Evolutionary conservation across 2,888 invertebrate genomes (phyloP), one percentile per base, ranked within the genome.

Genomic region (Zhuqinia jingwanae): DNA sequence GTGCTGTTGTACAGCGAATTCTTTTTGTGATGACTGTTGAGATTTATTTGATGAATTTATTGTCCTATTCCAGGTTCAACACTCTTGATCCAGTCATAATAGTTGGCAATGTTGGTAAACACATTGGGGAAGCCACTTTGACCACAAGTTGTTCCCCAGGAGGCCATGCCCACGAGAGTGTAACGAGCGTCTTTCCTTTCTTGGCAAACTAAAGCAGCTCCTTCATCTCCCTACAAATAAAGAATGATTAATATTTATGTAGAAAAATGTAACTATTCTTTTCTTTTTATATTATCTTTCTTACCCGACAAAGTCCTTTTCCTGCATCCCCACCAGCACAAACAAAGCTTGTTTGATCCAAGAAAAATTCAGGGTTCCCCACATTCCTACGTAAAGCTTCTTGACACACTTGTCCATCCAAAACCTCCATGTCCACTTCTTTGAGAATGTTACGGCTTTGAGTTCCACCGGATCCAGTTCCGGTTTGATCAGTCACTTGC

Each of bases 261-360:
- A n/a, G n/a, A n/a, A n/a, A n/a, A n/a, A n/a, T n/a, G n/a, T n/a
- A n/a, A n/a, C n/a, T n/a, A n/a, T n/a, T n/a, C n/a, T n/a, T n/a
- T n/a, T n/a, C n/a, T n/a, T 36, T 36, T 36, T 6, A 36, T 36
- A 36, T 3, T 36, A 36, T 8, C 5, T 36, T 6, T 6, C 68
- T 50, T 89, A 91, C 91, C 60, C 89, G 89, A 81, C 91, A 91
- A 15, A 90, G 75, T 65, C 91, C 91, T 73, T 90, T 90, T 50
- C 90, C 91, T 13, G 85, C 68, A 27, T 90, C 90, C 11, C 91
- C 91, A 42, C 91, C 91, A 58, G 89, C 91, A 85, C 91, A 91
- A 17, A 91, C 20, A 76, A 91, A 91, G 45, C 89, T 89, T 11
- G 82, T 79, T 50, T 89, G 83, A 75, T 91, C 90, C 63, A 90